Evolutionary conservation across 1,140 invertebrate species (phyloP).

Genomic region (Caerostris darwini): DNA sequence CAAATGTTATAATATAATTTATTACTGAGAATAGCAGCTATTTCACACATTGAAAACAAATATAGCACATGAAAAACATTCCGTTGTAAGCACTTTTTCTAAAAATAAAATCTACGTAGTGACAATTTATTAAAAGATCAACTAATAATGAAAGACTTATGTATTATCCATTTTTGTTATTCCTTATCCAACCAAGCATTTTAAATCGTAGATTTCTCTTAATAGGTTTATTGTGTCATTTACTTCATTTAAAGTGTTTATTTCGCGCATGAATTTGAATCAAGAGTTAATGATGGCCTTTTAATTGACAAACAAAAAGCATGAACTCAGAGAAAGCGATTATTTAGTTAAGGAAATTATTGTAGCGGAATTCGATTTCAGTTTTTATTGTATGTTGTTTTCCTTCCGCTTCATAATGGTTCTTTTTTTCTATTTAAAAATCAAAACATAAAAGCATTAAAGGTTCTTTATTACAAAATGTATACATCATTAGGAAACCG

Average conservation of each 20-base stretch:
- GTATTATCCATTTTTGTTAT: no score
- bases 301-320: background rate
- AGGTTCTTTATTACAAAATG: background rate
- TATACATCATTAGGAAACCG: background rate
- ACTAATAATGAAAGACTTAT: no score
- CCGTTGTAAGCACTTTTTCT: no score
- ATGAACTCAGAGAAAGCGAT: background rate
- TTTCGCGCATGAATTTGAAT: background rate
- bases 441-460: background rate
- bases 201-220: no score
- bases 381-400: background rate
- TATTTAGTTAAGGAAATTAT: background rate
- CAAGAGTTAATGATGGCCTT: background rate
- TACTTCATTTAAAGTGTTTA: background rate
- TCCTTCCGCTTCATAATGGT: background rate
- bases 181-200: no score
- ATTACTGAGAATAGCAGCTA: no score
- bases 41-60: no score
- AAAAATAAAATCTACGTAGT: no score
- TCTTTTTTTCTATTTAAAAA: background rate
- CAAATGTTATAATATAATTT: no score
- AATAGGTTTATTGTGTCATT: no score
- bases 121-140: no score
- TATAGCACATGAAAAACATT: no score
- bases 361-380: background rate